Evolutionary conservation across 1,140 invertebrate species (phyloP).

Genomic region (Heliconius hermathena): DNA sequence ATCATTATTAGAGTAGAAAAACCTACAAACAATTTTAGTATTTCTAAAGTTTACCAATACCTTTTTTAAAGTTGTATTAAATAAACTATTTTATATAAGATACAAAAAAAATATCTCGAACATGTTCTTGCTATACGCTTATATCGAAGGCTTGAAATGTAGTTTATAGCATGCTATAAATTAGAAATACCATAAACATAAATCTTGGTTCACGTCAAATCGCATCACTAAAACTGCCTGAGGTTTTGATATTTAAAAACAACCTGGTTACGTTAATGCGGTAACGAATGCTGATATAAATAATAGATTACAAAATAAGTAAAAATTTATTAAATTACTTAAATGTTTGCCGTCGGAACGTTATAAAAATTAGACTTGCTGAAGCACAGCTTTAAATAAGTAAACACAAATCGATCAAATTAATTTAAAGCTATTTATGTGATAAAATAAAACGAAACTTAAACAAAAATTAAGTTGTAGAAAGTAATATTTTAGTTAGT

Average conservation of each 20-base stretch:
- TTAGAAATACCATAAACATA: conserved; percentile 73
- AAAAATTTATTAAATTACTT: not conserved
- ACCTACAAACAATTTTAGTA: not conserved
- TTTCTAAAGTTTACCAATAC: not conserved
- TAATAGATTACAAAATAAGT: conserved; percentile 17
- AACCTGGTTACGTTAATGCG: conserved; percentile 40
- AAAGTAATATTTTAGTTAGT: too few relatives aligned
- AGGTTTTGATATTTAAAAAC: conserved; percentile 53
- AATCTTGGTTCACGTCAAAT: conserved; percentile 72
- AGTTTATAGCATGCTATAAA: conserved; percentile 71
- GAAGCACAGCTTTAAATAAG: too few relatives aligned
- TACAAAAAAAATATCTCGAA: not conserved
- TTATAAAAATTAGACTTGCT: not conserved
- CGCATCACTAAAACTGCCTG: conserved; percentile 68
- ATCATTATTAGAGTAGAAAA: conserved; percentile 25
- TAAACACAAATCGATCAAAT: too few relatives aligned
- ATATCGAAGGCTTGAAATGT: conserved; percentile 63
- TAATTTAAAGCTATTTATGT: too few relatives aligned
- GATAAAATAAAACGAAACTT: too few relatives aligned
- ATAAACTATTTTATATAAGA: conserved; percentile 7
- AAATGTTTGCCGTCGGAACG: not conserved
- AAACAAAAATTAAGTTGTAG: too few relatives aligned
- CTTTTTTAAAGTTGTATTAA: not conserved
- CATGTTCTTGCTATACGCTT: conserved; percentile 35
- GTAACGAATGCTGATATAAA: conserved; percentile 10